Evolutionary conservation across 1,140 invertebrate species (phyloP).

Genomic region (Macrocentrus cingulum): DNA sequence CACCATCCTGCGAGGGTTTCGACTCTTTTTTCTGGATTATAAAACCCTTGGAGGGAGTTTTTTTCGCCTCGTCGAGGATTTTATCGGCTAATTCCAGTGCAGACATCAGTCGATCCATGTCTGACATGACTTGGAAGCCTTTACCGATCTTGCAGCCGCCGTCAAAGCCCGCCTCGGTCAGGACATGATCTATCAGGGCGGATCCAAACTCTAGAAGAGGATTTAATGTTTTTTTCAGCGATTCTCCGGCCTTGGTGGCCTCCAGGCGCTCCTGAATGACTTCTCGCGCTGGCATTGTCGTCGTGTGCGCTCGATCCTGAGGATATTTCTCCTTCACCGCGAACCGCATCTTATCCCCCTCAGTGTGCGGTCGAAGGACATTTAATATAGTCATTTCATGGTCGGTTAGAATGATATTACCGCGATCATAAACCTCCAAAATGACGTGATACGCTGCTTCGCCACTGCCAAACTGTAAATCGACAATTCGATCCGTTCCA

Average conservation of each 20-base stretch:
- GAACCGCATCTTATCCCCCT: conserved; percentile 85
- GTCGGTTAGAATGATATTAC: conserved; percentile 96
- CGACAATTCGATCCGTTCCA: conserved; percentile 85
- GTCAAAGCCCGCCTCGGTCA: conserved; percentile 72
- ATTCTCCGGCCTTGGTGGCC: conserved; percentile 73
- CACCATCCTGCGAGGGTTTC: conserved; percentile 63
- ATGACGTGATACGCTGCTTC: conserved; percentile 96
- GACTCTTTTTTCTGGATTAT: conserved; percentile 85
- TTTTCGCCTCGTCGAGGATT: conserved; percentile 63
- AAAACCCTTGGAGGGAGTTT: conserved; percentile 68
- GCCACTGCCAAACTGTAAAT: conserved; percentile 91
- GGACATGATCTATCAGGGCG: conserved; percentile 85
- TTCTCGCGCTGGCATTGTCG: conserved; percentile 58
- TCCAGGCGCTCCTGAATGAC: conserved; percentile 61
- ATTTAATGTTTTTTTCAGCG: conserved; percentile 83
- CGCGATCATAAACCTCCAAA: conserved; percentile 94
- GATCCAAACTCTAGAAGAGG: conserved; percentile 86
- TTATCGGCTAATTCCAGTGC: conserved; percentile 74
- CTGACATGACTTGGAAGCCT: conserved; percentile 67
- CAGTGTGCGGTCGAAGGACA: conserved; percentile 89
- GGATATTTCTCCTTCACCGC: conserved; percentile 79
- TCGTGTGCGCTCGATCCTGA: conserved; percentile 70
- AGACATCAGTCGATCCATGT: conserved; percentile 67
- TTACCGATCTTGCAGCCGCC: conserved; percentile 62
- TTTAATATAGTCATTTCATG: conserved; percentile 89